Percentiles rank a stretch among this genome's conserved stretches.
Evolutionary conservation across 53 echinoderm and acorn worm genomes (phyloP).

Genomic region (Actinopyga echinites): DNA sequence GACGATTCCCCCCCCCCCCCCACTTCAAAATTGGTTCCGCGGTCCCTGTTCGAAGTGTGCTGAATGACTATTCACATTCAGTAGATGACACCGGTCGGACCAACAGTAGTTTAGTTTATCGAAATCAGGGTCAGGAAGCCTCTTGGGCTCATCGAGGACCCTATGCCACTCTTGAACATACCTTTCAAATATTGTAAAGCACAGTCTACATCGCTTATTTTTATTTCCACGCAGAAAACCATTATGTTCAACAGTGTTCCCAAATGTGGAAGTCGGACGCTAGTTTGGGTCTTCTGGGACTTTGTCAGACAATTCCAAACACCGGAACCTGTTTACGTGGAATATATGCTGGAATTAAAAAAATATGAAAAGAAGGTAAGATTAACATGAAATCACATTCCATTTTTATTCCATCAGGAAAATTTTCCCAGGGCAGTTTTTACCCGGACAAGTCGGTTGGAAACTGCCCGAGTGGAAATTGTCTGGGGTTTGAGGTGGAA

Average conservation of each 20-base stretch:
- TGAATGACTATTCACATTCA: no score
- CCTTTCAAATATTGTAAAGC: no score
- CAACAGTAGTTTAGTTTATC: no score
- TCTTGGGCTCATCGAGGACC: no score
- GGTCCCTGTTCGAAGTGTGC: no score
- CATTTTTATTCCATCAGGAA: no score
- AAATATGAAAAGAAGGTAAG: constrained; percentile 14
- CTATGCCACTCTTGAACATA: no score
- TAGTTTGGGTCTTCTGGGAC: constrained; percentile 44
- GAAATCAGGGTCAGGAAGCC: no score
- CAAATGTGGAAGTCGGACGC: constrained; percentile 35
- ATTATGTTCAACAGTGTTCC: constrained; percentile 41
- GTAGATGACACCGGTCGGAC: no score
- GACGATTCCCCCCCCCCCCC: no score
- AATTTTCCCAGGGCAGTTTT: no score
- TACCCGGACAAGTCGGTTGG: background rate
- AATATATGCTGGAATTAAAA: constrained; percentile 11
- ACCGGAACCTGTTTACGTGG: constrained; percentile 18
- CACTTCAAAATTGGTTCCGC: no score
- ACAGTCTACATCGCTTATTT: background rate
- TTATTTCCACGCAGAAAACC: constrained; percentile 7
- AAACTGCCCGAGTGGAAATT: background rate
- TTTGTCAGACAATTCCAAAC: constrained; percentile 6
- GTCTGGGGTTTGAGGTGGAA: background rate
- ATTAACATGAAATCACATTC: background rate